phyloP scores from a whole-genome alignment of 2,113 vertebrate species.

The Hemiprocne comata region DNA sequence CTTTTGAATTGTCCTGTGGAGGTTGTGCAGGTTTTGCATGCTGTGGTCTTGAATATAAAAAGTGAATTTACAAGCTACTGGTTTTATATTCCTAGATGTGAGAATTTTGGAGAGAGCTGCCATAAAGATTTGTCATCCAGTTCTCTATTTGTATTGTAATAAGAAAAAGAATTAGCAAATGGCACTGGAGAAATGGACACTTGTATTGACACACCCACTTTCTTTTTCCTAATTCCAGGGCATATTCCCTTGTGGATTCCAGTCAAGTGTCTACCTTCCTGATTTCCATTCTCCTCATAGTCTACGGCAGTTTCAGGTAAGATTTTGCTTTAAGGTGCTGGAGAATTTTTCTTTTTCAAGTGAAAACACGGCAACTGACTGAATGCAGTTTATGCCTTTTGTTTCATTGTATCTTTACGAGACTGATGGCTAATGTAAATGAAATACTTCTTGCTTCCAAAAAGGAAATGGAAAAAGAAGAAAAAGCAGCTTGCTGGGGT shows the following conservation, averaged over 20 bases:
- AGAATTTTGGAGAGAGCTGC: not conserved
- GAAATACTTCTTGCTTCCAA: not conserved
- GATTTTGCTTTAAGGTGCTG: slow-evolving; percentile 9
- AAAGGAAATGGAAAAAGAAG: not conserved
- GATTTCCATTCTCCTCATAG: slow-evolving; percentile 88
- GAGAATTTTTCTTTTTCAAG: not conserved
- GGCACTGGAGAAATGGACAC: not conserved
- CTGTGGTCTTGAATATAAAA: not conserved
- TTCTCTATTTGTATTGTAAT: not conserved
- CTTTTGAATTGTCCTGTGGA: not conserved
- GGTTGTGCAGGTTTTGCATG: not conserved
- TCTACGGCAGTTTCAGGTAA: slow-evolving; percentile 88
- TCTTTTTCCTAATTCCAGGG: slow-evolving; percentile 80
- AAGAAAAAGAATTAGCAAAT: not conserved
- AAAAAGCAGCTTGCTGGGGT: not conserved
- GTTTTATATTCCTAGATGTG: not conserved
- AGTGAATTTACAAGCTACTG: not conserved
- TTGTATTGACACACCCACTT: not conserved
- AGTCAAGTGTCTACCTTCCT: slow-evolving; percentile 99
- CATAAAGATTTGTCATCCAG: not conserved
- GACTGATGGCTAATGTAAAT: not conserved
- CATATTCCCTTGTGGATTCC: slow-evolving; percentile 98
- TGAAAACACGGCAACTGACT: not conserved
- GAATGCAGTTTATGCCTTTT: not conserved
- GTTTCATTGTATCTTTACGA: not conserved